These are phyloP conservation scores for Enoplosus armatus DNA, from an alignment of 2,797 vertebrate species.

Conservation along the genomic window DNA sequence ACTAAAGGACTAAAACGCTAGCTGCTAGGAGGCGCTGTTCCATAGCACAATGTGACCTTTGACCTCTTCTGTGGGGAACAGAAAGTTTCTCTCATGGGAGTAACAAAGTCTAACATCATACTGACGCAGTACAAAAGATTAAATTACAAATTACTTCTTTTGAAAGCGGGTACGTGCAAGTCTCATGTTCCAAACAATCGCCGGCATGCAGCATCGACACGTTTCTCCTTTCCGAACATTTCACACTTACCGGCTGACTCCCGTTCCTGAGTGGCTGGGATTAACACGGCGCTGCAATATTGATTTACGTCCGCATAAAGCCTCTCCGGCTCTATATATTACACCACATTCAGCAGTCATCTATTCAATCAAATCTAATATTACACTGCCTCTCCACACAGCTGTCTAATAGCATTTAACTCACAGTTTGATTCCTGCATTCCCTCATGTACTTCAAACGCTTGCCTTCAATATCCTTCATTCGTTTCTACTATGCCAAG, in stretches of 20 bases:
- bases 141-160: conserved; percentile 21
- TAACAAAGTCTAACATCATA: conserved; percentile 11
- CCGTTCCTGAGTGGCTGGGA: conserved; percentile 64
- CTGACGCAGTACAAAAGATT: conserved; percentile 10
- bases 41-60: conserved; percentile 29
- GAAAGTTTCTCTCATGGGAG: conserved; percentile 5
- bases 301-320: conserved; percentile 81
- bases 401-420: conserved; percentile 86
- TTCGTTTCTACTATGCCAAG: conserved; percentile 80
- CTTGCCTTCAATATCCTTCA: conserved; percentile 80
- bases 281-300: conserved; percentile 76
- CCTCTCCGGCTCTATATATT: conserved; percentile 80
- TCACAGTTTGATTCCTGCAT: conserved; percentile 83
- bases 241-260: conserved; percentile 35
- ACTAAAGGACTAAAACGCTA: background rate
- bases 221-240: conserved; percentile 43
- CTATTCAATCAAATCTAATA: conserved; percentile 86
- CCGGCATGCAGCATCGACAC: background rate
- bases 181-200: conserved; percentile 27
- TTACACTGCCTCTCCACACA: conserved; percentile 82
- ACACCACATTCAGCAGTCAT: conserved; percentile 81
- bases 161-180: background rate
- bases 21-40: background rate
- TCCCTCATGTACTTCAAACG: conserved; percentile 85
- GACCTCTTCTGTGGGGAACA: conserved; percentile 28